Conservation (phyloP, 2,888 invertebrate species). For the Calameuta filiformis region DNA sequence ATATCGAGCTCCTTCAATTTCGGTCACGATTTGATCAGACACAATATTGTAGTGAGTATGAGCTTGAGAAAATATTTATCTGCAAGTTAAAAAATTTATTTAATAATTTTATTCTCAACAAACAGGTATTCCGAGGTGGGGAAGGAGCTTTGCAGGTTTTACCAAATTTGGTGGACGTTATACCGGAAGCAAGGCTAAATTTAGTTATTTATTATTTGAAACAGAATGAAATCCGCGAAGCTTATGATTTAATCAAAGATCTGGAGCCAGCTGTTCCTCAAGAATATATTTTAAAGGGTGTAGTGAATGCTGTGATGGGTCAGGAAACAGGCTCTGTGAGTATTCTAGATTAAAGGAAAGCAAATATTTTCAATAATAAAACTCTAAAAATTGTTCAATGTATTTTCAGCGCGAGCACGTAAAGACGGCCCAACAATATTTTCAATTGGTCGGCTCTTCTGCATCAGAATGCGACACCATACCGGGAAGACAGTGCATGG, state of each 20-base stretch:
- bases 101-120: not conserved
- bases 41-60: conserved; percentile 83
- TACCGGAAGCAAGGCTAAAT: conserved; percentile 96
- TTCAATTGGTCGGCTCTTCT: conserved; percentile 95
- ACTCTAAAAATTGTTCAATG: conserved; percentile 5
- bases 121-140: conserved; percentile 84
- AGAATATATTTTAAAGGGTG: conserved; percentile 96
- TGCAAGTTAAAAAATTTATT: not conserved
- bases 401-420: conserved; percentile 86
- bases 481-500: conserved; percentile 97
- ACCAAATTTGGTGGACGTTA: conserved; percentile 91
- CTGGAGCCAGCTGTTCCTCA: conserved; percentile 93
- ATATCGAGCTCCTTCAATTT: conserved; percentile 76
- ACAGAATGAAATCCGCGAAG: conserved; percentile 89
- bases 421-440: conserved; percentile 95
- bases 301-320: conserved; percentile 93
- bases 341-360: conserved; percentile 29
- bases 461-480: conserved; percentile 98
- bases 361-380: not conserved
- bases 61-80: not conserved
- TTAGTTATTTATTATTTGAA: conserved; percentile 94
- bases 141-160: conserved; percentile 94
- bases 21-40: conserved; percentile 92
- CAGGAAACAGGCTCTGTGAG: conserved; percentile 91
- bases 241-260: conserved; percentile 88